These are phyloP conservation scores for Hippocampus comes DNA, from an alignment of 2,113 vertebrate genomes.

Conservation along the genomic window DNA sequence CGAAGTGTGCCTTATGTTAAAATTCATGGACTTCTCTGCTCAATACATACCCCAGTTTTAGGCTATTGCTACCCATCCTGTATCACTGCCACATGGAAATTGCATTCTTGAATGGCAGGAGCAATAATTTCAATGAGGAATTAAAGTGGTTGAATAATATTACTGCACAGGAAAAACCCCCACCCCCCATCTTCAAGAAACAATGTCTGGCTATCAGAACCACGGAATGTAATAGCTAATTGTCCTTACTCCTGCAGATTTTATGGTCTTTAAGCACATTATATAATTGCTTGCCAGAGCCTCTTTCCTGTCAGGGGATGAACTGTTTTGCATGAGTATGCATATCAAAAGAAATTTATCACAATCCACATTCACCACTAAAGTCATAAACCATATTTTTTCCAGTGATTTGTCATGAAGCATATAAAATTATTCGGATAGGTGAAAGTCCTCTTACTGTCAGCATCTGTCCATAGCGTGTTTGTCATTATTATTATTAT, in stretches of 20 bases:
- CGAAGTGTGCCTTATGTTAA: conserved; percentile 68
- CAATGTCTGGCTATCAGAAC: conserved; percentile 61
- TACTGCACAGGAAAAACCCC: conserved; percentile 52
- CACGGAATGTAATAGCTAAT: conserved; percentile 69
- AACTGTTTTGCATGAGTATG: conserved; percentile 68
- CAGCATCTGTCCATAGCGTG: neutral
- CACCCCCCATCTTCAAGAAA: conserved; percentile 64
- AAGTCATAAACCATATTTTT: conserved; percentile 54
- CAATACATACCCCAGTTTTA: conserved; percentile 51
- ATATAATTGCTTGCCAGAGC: conserved; percentile 84
- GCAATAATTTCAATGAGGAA: conserved; percentile 66
- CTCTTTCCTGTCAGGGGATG: conserved; percentile 72
- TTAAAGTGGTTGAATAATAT: conserved; percentile 47
- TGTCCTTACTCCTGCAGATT: conserved; percentile 71
- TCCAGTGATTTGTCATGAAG: conserved; percentile 58
- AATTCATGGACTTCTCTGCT: conserved; percentile 67
- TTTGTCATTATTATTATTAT: neutral
- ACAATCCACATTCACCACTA: conserved; percentile 41
- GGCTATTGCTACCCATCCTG: conserved; percentile 42
- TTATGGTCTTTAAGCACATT: conserved; percentile 93
- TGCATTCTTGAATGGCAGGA: conserved; percentile 66
- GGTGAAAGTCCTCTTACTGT: conserved; percentile 72
- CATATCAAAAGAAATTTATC: conserved; percentile 41
- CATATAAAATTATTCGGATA: conserved; percentile 91
- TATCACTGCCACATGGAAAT: conserved; percentile 60